Evolutionary conservation across 2,113 vertebrate species (phyloP).

Genomic region (Archocentrus centrarchus): DNA sequence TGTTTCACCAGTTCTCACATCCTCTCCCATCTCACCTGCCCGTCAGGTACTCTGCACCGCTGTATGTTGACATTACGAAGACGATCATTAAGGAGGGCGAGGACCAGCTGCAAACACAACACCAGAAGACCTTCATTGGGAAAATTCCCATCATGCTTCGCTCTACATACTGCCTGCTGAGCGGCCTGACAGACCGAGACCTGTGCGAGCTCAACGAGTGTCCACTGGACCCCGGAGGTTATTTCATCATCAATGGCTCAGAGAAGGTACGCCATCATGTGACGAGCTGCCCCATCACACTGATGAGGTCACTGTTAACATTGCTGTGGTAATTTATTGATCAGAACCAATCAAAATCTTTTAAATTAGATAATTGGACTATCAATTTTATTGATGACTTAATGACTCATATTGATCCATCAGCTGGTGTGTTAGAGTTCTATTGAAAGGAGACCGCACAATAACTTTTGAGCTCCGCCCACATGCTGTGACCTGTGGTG

Average conservation of each 20-base stretch:
- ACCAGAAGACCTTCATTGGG: conserved; percentile 98
- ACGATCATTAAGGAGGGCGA: conserved; percentile 98
- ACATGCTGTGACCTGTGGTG: too few species aligned
- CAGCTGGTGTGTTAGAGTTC: not conserved
- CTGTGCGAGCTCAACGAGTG: conserved; percentile 98
- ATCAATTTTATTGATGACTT: too few species aligned
- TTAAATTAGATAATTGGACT: too few species aligned
- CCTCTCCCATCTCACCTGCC: not conserved
- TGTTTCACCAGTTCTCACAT: not conserved
- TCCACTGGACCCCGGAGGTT: conserved; percentile 95
- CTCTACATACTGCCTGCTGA: conserved; percentile 95
- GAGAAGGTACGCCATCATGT: conserved; percentile 87
- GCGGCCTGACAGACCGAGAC: conserved; percentile 94
- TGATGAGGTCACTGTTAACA: not conserved
- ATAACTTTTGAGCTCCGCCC: too few species aligned
- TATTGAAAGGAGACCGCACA: not conserved
- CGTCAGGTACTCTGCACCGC: conserved; percentile 93
- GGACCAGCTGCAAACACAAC: conserved; percentile 96
- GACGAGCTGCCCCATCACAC: not conserved
- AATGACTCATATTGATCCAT: not conserved
- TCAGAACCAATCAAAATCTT: too few species aligned
- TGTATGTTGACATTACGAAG: conserved; percentile 99
- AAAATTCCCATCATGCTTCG: conserved; percentile 99
- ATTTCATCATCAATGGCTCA: conserved; percentile 99
- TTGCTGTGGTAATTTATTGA: too few species aligned